Conservation (phyloP, 2,888 invertebrate species). For the Tetranychus piercei region DNA sequence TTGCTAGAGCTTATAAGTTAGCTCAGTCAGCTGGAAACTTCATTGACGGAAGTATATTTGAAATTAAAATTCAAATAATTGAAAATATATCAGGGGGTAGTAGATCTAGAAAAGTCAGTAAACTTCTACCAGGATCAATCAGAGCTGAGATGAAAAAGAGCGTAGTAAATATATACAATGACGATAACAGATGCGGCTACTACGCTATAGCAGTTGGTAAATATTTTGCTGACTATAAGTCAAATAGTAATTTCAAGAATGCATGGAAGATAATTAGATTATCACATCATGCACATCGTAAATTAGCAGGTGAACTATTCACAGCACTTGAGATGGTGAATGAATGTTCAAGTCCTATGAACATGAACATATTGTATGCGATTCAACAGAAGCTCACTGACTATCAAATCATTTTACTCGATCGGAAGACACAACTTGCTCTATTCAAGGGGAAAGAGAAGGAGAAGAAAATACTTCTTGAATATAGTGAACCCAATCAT, state of each 20-base stretch:
- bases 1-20: neutral
- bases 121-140: neutral
- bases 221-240: too few species aligned
- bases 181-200: neutral
- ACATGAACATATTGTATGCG: neutral
- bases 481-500: neutral
- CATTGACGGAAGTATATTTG: neutral
- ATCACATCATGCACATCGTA: too few species aligned
- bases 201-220: neutral
- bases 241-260: too few species aligned
- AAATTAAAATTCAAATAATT: neutral
- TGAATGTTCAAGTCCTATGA: neutral
- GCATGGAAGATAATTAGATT: too few species aligned
- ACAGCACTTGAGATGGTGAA: neutral
- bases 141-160: too few species aligned
- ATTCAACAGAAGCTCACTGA: neutral
- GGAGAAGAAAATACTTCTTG: neutral
- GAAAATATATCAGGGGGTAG: neutral
- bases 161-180: neutral
- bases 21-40: slow-evolving; percentile 6
- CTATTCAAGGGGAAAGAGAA: neutral
- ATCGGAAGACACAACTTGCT: neutral
- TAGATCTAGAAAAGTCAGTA: neutral
- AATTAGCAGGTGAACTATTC: too few species aligned
- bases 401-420: slow-evolving; percentile 2